Evolutionary conservation across 2,113 vertebrate genomes (phyloP).

Genomic region (Desmodus rotundus): DNA sequence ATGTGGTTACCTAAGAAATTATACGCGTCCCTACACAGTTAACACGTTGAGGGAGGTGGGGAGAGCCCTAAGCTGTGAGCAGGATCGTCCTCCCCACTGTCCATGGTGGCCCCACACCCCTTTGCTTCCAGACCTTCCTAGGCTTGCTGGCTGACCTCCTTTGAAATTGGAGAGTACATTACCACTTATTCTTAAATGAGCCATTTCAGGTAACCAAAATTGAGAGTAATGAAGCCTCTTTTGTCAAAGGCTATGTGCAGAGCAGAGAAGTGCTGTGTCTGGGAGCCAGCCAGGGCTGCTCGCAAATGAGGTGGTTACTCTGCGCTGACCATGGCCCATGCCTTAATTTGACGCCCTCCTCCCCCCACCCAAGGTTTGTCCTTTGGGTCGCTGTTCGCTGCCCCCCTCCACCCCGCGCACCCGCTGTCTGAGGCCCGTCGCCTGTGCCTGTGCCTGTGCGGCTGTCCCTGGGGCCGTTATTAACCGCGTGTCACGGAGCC

Average conservation of each 20-base stretch:
- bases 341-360: too few relatives aligned
- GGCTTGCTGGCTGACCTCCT: background rate
- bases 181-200: background rate
- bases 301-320: background rate
- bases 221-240: background rate
- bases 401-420: too few relatives aligned
- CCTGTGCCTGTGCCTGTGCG: background rate
- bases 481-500: background rate
- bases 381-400: background rate
- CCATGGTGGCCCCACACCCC: background rate
- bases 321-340: background rate
- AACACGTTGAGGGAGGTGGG: background rate
- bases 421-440: background rate
- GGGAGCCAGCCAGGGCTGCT: background rate
- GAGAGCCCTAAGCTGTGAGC: background rate
- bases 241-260: background rate
- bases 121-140: background rate
- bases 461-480: background rate
- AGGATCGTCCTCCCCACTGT: background rate
- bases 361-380: background rate
- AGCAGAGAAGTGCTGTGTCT: background rate
- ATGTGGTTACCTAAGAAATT: background rate
- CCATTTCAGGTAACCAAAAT: background rate
- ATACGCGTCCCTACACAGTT: background rate
- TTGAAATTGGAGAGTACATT: background rate